Percentiles rank a stretch among this genome's conserved stretches.
phyloP scores from a whole-genome alignment of 2,113 vertebrate genomes.

The Crotalus tigris region DNA sequence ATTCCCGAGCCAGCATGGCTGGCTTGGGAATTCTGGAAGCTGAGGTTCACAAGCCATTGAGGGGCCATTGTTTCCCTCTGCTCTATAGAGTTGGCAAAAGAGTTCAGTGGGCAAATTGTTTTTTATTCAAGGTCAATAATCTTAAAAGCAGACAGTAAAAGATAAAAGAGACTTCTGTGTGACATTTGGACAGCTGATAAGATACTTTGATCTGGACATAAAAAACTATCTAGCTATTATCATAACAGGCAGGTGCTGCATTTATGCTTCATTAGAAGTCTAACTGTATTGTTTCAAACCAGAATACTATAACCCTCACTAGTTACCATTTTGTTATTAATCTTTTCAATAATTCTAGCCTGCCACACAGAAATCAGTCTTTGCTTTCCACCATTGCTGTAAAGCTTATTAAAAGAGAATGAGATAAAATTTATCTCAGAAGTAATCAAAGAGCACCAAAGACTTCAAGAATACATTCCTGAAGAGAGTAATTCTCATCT shows the following conservation, averaged over 20 bases:
- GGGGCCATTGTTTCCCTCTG: not conserved
- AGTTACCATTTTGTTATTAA: not conserved
- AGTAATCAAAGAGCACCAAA: not conserved
- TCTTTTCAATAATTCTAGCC: not conserved
- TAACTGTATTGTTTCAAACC: not conserved
- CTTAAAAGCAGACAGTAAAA: not conserved
- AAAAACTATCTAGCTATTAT: not conserved
- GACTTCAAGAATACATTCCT: not conserved
- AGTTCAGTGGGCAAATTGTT: too few species aligned
- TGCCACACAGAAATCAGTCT: not conserved
- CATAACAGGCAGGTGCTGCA: not conserved
- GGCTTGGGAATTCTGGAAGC: not conserved
- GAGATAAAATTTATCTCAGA: not conserved
- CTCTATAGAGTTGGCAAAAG: not conserved
- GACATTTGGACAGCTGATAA: not conserved
- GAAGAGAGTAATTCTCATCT: not conserved
- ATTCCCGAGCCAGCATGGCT: not conserved
- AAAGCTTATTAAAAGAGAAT: not conserved
- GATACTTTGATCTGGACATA: not conserved
- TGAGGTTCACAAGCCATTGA: not conserved
- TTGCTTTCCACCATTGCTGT: not conserved
- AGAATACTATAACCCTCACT: not conserved
- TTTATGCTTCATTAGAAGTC: not conserved
- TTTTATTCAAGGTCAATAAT: not conserved
- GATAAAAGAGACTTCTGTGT: not conserved